A percentile compares a stretch with the other conserved stretches of the same genome.
These are phyloP conservation scores for Pipistrellus nathusii DNA, from an alignment of 2,797 vertebrate species.

Conservation along the genomic window DNA sequence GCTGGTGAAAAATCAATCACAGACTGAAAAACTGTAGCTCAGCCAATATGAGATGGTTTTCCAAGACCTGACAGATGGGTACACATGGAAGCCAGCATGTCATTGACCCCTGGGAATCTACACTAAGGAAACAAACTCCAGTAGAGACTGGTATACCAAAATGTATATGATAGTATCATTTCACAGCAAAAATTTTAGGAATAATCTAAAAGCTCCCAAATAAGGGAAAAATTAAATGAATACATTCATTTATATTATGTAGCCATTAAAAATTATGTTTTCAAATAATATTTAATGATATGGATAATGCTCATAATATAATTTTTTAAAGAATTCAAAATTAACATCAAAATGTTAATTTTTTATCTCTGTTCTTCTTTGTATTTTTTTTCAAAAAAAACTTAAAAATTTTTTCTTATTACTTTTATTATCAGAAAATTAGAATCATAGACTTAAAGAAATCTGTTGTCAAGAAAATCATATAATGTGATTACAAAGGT, in stretches of 20 bases:
- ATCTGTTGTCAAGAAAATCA: neutral
- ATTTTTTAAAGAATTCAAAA: slow-evolving; percentile 9
- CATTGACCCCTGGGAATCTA: neutral
- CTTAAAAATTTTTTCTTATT: neutral
- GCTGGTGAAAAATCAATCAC: neutral
- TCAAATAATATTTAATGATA: neutral
- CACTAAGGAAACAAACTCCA: neutral
- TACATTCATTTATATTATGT: neutral
- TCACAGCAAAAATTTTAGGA: neutral
- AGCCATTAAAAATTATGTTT: neutral
- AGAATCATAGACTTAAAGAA: slow-evolving; percentile 10
- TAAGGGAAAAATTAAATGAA: neutral
- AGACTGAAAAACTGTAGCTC: neutral
- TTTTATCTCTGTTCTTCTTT: slow-evolving; percentile 1
- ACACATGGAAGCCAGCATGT: neutral
- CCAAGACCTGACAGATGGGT: neutral
- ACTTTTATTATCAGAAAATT: neutral
- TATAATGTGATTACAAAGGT: neutral
- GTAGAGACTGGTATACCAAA: neutral
- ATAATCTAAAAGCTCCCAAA: neutral
- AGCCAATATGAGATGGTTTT: neutral
- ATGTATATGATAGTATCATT: neutral
- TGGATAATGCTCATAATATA: neutral
- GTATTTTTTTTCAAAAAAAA: neutral
- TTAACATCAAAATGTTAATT: neutral